Conservation (phyloP, 2,888 invertebrate species). For the Lasioglossum oenotherae region DNA sequence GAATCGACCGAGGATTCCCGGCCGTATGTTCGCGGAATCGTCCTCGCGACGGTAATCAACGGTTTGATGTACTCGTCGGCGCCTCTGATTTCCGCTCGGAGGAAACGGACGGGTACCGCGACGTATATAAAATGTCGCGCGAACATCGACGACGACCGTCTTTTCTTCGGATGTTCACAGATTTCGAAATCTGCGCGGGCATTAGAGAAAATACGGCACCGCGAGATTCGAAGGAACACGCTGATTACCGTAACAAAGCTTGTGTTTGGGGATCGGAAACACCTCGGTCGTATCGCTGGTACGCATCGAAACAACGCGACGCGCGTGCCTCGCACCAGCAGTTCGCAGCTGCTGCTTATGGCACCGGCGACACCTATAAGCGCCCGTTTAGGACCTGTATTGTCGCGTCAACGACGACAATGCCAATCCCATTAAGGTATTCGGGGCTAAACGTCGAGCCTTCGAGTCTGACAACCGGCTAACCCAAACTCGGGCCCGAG, state of each 20-base stretch:
- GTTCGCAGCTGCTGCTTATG: conserved; percentile 43
- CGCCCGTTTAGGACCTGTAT: conserved; percentile 77
- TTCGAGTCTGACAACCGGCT: conserved; percentile 8
- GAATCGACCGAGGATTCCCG: background rate
- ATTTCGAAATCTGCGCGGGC: background rate
- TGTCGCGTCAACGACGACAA: conserved; percentile 81
- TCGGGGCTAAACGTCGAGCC: conserved; percentile 42
- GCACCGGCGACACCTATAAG: conserved; percentile 56
- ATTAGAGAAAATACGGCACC: background rate
- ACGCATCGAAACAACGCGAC: conserved; percentile 69
- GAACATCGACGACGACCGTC: background rate
- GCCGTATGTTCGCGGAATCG: background rate
- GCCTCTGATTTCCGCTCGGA: conserved; percentile 64
- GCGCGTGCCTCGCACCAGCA: background rate
- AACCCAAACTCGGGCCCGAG: background rate
- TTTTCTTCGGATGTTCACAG: background rate
- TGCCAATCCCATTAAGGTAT: conserved; percentile 80
- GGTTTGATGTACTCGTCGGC: conserved; percentile 75
- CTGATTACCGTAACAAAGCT: conserved; percentile 83
- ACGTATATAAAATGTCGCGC: background rate
- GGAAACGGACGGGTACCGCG: conserved; percentile 15
- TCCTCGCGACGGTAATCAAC: conserved; percentile 60
- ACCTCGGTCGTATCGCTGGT: conserved; percentile 73
- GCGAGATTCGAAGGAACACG: conserved; percentile 46
- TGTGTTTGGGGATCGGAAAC: conserved; percentile 76